Conservation (phyloP, 2,888 invertebrate genomes). For the Bhutanitis thaidina region DNA sequence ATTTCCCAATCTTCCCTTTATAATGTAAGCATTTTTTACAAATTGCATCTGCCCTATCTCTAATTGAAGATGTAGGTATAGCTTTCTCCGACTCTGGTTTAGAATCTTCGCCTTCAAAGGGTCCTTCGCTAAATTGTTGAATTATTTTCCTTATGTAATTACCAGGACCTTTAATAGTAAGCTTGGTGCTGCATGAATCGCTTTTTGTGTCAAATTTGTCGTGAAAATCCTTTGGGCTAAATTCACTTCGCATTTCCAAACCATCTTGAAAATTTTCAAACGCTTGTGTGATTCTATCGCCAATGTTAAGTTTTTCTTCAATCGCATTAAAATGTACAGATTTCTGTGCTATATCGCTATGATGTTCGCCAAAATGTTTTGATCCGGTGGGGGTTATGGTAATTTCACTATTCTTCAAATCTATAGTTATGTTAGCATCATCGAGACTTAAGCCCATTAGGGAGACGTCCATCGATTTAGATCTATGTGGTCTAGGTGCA, state of each 20-base stretch:
- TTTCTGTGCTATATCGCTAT: slow-evolving; percentile 28
- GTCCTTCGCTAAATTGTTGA: slow-evolving; percentile 73
- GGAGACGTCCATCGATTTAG: slow-evolving; percentile 79
- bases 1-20: slow-evolving; percentile 64
- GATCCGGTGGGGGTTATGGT: slow-evolving; percentile 63
- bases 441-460: slow-evolving; percentile 55
- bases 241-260: slow-evolving; percentile 53
- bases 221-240: slow-evolving; percentile 32
- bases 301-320: slow-evolving; percentile 60
- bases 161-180: slow-evolving; percentile 68
- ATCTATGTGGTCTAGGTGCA: slow-evolving; percentile 67
- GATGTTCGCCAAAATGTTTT: slow-evolving; percentile 41
- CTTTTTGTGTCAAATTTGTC: slow-evolving; percentile 39
- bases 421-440: slow-evolving; percentile 64
- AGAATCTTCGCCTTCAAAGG: slow-evolving; percentile 59
- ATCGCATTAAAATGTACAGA: slow-evolving; percentile 46
- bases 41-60: slow-evolving; percentile 69
- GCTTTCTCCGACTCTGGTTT: slow-evolving; percentile 62
- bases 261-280: slow-evolving; percentile 66
- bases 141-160: slow-evolving; percentile 72
- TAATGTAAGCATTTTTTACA: slow-evolving; percentile 76
- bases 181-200: slow-evolving; percentile 41
- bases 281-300: slow-evolving; percentile 54
- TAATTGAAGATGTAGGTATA: slow-evolving; percentile 55
- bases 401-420: slow-evolving; percentile 66